Evolutionary conservation across 2,888 invertebrate species (phyloP).

Genomic region (Lacanobia oleracea): DNA sequence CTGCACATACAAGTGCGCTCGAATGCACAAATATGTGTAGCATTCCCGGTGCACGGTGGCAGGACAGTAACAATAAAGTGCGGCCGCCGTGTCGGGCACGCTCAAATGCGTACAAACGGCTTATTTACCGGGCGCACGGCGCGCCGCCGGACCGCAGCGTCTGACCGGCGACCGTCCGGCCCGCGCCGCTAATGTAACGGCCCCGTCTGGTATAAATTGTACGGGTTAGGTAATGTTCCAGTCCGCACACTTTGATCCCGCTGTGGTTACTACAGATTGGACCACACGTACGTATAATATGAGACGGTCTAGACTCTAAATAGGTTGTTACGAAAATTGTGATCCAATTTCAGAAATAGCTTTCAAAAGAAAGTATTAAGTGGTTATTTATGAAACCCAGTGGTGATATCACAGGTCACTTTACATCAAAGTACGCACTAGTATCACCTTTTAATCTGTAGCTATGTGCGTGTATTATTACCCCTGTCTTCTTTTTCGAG

Average conservation of each 20-base stretch:
- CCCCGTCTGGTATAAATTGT: slow-evolving; percentile 21
- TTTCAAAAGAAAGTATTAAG: slow-evolving; percentile 1
- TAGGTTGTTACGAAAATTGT: slow-evolving; percentile 13
- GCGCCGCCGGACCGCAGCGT: slow-evolving; percentile 7
- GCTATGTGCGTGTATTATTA: neutral
- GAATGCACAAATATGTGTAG: slow-evolving; percentile 13
- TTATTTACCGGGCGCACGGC: slow-evolving; percentile 33
- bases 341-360: slow-evolving; percentile 24
- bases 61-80: slow-evolving; percentile 36
- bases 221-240: slow-evolving; percentile 27
- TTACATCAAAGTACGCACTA: neutral
- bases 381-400: neutral
- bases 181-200: slow-evolving; percentile 32
- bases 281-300: slow-evolving; percentile 2
- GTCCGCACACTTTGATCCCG: slow-evolving; percentile 8
- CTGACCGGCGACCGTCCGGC: slow-evolving; percentile 16
- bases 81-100: slow-evolving; percentile 17
- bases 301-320: slow-evolving; percentile 21
- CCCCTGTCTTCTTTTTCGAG: too few relatives aligned
- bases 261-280: slow-evolving; percentile 26
- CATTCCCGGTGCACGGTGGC: slow-evolving; percentile 3
- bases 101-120: slow-evolving; percentile 44
- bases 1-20: neutral
- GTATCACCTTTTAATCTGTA: too few relatives aligned
- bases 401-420: slow-evolving; percentile 7